These are phyloP conservation scores for Drosophila pegasa DNA, from an alignment of 2,888 invertebrate species.

Conservation along the genomic window DNA sequence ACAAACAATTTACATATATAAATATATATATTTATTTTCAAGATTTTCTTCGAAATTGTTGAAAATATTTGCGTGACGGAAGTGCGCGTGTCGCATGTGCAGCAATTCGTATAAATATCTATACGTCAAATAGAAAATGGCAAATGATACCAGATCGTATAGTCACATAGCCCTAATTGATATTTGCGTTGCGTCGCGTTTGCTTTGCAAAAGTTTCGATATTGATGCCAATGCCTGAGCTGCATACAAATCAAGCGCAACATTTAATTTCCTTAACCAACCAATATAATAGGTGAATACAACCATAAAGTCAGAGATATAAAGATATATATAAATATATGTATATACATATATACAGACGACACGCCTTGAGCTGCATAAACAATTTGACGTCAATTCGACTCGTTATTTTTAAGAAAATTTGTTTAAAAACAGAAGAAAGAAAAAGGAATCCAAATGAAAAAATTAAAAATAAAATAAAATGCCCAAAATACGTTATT, in stretches of 20 bases:
- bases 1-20: slow-evolving; percentile 23
- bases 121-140: slow-evolving; percentile 17
- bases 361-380: slow-evolving; percentile 61
- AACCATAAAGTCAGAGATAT: slow-evolving; percentile 12
- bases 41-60: slow-evolving; percentile 50
- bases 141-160: slow-evolving; percentile 3
- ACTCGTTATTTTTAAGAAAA: slow-evolving; percentile 25
- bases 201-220: slow-evolving; percentile 57
- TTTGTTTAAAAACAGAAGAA: slow-evolving; percentile 37
- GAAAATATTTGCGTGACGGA: slow-evolving; percentile 57
- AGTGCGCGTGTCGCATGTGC: slow-evolving; percentile 65
- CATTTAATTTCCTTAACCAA: slow-evolving; percentile 59
- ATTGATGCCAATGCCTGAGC: slow-evolving; percentile 50
- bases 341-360: background rate
- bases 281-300: slow-evolving; percentile 31
- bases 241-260: slow-evolving; percentile 45
- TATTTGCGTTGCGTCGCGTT: slow-evolving; percentile 54
- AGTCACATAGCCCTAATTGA: slow-evolving; percentile 39
- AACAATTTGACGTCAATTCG: slow-evolving; percentile 73
- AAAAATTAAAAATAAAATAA: slow-evolving; percentile 22
- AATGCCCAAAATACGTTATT: background rate
- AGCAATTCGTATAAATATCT: slow-evolving; percentile 34
- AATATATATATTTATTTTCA: slow-evolving; percentile 26
- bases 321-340: slow-evolving; percentile 17
- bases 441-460: background rate